A percentile compares a stretch with the other conserved stretches of the same genome.
Conservation (phyloP, 2,888 invertebrate genomes). For the Napeogenes sylphis region DNA sequence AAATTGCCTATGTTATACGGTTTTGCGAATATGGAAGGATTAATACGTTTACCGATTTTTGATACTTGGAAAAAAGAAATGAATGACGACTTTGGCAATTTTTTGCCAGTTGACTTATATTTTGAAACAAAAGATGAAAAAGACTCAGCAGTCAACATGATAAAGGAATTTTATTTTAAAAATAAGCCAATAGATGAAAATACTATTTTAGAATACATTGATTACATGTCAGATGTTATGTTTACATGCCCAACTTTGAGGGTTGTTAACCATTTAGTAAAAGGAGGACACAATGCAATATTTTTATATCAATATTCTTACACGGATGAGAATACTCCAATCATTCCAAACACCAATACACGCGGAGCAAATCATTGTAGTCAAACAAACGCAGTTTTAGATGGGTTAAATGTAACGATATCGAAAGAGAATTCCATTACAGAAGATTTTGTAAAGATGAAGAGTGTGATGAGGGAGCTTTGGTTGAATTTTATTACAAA, state of each 20-base stretch:
- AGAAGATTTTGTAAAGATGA: constrained; percentile 38
- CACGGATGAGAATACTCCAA: constrained; percentile 37
- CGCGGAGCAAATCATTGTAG: too few species aligned
- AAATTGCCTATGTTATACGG: constrained; percentile 46
- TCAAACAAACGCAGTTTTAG: too few species aligned
- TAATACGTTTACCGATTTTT: constrained; percentile 28
- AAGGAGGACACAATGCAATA: constrained; percentile 44
- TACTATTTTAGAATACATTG: constrained; percentile 40
- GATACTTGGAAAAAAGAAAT: constrained; percentile 41
- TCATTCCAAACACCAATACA: constrained; percentile 36
- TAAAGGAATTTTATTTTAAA: constrained; percentile 37
- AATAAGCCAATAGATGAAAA: constrained; percentile 35
- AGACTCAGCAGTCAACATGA: constrained; percentile 36
- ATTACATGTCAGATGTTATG: constrained; percentile 54
- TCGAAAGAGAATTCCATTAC: constrained; percentile 30
- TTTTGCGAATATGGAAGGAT: constrained; percentile 44
- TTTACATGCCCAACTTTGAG: constrained; percentile 41
- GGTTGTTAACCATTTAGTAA: constrained; percentile 38
- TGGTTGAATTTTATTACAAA: constrained; percentile 47
- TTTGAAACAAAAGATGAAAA: constrained; percentile 43
- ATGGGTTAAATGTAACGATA: constrained; percentile 23
- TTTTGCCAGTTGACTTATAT: constrained; percentile 46
- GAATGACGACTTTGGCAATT: constrained; percentile 48
- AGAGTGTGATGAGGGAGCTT: constrained; percentile 37
- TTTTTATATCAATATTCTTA: constrained; percentile 51